phyloP scores from a whole-genome alignment of 2,888 invertebrate genomes.

The Cremastinae sp. region DNA sequence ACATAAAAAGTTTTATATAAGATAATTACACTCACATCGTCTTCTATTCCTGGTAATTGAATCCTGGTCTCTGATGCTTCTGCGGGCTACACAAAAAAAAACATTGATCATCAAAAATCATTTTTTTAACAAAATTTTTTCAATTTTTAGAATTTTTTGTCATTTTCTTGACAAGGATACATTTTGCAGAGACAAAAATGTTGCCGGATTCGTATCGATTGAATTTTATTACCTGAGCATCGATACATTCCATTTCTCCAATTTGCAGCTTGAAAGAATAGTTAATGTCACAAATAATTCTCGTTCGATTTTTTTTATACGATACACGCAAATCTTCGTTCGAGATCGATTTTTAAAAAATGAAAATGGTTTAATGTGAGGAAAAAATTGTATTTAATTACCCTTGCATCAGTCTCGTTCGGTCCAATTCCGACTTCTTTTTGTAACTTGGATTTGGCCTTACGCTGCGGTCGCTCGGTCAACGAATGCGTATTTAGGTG shows the following conservation, averaged over 20 bases:
- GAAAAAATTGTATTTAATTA: constrained; percentile 69
- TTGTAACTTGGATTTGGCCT: constrained; percentile 81
- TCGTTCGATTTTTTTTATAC: background rate
- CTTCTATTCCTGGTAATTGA: constrained; percentile 87
- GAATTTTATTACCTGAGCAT: constrained; percentile 84
- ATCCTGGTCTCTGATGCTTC: constrained; percentile 91
- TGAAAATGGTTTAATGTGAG: constrained; percentile 43
- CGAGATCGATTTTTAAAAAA: constrained; percentile 9
- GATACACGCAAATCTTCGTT: background rate
- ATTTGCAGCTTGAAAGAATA: constrained; percentile 83
- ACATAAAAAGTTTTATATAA: background rate
- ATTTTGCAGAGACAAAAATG: constrained; percentile 19
- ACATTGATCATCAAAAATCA: constrained; percentile 19
- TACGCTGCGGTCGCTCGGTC: constrained; percentile 77
- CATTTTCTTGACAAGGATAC: constrained; percentile 8
- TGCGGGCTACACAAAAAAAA: constrained; percentile 83
- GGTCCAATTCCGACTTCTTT: constrained; percentile 82
- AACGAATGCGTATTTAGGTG: constrained; percentile 77
- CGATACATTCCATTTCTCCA: constrained; percentile 84
- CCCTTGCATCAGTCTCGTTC: constrained; percentile 84
- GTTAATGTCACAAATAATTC: constrained; percentile 61
- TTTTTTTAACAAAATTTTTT: background rate
- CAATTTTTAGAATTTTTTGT: background rate
- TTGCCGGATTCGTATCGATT: constrained; percentile 27
- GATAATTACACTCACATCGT: constrained; percentile 76